These are phyloP conservation scores for Coracias cyanogaster DNA, from an alignment of 2,797 vertebrate species.

Conservation along the genomic window DNA sequence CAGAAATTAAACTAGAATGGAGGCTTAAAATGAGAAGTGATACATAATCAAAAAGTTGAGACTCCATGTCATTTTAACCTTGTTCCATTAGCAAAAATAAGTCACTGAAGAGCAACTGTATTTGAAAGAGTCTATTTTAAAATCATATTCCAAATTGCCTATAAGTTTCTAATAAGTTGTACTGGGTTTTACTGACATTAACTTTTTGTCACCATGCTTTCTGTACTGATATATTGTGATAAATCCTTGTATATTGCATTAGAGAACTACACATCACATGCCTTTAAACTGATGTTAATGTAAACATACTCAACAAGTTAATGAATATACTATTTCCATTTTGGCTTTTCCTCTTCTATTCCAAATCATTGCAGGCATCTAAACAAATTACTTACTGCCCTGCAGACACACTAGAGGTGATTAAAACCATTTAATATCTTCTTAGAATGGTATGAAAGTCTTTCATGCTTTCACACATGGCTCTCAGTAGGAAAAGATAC, in stretches of 20 bases:
- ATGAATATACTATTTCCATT: slow-evolving; percentile 16
- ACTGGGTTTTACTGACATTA: background rate
- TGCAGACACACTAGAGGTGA: background rate
- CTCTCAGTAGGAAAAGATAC: background rate
- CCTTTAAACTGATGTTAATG: background rate
- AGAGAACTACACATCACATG: background rate
- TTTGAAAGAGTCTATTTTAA: slow-evolving; percentile 53
- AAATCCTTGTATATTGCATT: background rate
- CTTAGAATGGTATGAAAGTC: background rate
- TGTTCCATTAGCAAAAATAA: slow-evolving; percentile 46
- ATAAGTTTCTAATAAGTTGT: slow-evolving; percentile 46
- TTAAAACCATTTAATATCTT: slow-evolving; percentile 5
- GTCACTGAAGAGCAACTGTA: slow-evolving; percentile 30
- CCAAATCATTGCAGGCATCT: background rate
- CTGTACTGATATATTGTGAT: background rate
- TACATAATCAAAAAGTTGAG: slow-evolving; percentile 51
- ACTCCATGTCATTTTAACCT: slow-evolving; percentile 54
- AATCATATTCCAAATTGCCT: slow-evolving; percentile 25
- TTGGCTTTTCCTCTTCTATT: background rate
- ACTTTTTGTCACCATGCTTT: slow-evolving; percentile 12
- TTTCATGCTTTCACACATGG: background rate
- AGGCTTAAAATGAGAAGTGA: slow-evolving; percentile 34
- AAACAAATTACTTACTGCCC: background rate
- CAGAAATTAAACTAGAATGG: background rate
- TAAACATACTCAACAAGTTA: background rate